Percentiles rank a stretch among this genome's conserved stretches.
phyloP scores from a whole-genome alignment of 2,113 vertebrate species.

The Eulacestoma nigropectus region DNA sequence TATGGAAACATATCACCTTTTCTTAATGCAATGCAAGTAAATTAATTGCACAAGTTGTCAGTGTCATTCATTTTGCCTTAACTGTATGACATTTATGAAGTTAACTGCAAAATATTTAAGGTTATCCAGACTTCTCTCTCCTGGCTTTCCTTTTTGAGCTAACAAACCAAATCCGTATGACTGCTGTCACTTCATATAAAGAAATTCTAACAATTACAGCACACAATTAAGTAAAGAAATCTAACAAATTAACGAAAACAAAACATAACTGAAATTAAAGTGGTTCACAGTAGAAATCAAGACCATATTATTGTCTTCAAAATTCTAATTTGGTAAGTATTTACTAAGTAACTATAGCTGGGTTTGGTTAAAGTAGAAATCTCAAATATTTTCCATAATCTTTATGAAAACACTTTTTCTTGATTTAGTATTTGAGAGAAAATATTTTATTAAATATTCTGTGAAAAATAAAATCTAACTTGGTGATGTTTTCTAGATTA shows the following conservation, averaged over 20 bases:
- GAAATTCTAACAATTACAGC: not conserved
- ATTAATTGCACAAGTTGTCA: not conserved
- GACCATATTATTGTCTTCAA: accelerated
- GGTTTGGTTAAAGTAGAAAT: not conserved
- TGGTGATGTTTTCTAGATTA: not conserved
- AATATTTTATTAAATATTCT: not conserved
- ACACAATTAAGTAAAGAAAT: not conserved
- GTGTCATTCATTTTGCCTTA: not conserved
- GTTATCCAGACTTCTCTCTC: not conserved
- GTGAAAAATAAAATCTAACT: not conserved
- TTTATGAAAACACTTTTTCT: not conserved
- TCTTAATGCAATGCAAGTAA: not conserved
- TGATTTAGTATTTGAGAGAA: not conserved
- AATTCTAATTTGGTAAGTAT: not conserved
- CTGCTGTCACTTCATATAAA: not conserved
- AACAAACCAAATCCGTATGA: not conserved
- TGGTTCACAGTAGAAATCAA: not conserved
- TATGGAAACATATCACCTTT: not conserved
- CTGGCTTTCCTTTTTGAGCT: not conserved
- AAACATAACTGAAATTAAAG: not conserved
- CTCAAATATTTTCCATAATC: not conserved
- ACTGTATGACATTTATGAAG: not conserved
- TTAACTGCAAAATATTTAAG: not conserved
- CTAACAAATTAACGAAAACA: not conserved
- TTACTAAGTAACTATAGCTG: not conserved